Conservation (phyloP, 2,113 vertebrate genomes). For the Phaethornis superciliosus region DNA sequence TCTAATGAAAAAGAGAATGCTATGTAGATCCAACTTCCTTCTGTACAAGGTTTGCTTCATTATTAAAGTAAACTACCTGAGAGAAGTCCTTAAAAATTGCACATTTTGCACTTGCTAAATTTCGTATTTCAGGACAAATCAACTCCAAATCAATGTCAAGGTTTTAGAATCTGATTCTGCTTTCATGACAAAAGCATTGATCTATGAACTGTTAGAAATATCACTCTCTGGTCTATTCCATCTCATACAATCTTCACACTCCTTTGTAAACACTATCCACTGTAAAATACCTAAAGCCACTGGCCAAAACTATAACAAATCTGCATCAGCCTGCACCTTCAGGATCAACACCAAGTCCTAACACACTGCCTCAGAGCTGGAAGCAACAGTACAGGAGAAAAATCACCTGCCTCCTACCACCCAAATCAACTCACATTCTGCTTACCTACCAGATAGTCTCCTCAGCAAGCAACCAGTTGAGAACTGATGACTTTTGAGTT, state of each 20-base stretch:
- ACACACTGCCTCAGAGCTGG: neutral
- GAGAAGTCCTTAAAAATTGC: neutral
- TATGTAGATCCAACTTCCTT: neutral
- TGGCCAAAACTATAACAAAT: neutral
- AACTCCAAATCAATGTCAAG: neutral
- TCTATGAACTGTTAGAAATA: neutral
- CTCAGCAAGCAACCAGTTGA: neutral
- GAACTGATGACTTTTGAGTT: neutral
- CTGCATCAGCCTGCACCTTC: neutral
- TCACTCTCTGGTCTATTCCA: neutral
- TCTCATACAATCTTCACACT: neutral
- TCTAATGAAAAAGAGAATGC: neutral
- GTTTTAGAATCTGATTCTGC: neutral
- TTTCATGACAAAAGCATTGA: neutral
- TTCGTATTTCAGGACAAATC: neutral
- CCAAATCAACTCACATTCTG: neutral
- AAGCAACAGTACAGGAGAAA: neutral
- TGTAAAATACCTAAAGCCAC: neutral
- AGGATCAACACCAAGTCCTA: neutral
- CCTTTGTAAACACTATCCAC: neutral
- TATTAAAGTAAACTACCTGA: neutral
- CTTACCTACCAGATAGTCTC: neutral
- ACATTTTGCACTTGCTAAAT: neutral
- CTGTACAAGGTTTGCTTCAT: neutral
- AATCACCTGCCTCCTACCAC: neutral